Conservation (phyloP, 2,113 vertebrate genomes). For the Melospiza melodia region DNA sequence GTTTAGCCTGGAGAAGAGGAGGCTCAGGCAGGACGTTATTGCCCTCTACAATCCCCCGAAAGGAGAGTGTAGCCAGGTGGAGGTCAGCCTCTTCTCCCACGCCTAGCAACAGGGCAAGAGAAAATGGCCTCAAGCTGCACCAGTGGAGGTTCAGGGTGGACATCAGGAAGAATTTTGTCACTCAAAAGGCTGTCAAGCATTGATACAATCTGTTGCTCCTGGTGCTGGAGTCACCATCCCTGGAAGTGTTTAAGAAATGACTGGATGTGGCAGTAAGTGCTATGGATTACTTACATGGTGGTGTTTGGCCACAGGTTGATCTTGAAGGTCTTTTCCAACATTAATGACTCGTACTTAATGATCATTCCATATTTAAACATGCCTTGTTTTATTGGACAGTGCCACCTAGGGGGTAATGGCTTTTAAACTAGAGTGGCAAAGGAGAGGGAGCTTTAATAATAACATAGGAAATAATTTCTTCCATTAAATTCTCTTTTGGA, state of each 20-base stretch:
- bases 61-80: background rate
- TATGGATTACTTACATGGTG: background rate
- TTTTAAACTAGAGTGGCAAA: background rate
- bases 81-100: background rate
- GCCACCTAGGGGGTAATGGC: constrained; percentile 55
- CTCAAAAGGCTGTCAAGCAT: background rate
- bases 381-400: background rate
- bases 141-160: background rate
- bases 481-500: background rate
- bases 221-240: background rate
- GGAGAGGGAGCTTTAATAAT: background rate
- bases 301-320: background rate
- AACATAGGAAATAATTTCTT: background rate
- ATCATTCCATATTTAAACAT: background rate
- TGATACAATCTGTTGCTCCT: background rate
- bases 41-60: background rate
- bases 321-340: background rate
- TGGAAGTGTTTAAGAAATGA: background rate
- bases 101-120: background rate
- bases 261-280: background rate
- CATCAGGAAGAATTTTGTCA: background rate
- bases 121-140: background rate
- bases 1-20: background rate
- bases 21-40: background rate
- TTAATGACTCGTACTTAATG: background rate